These are phyloP conservation scores for Leptinotarsa haldemani DNA, from an alignment of 2,888 invertebrate species.

Conservation along the genomic window DNA sequence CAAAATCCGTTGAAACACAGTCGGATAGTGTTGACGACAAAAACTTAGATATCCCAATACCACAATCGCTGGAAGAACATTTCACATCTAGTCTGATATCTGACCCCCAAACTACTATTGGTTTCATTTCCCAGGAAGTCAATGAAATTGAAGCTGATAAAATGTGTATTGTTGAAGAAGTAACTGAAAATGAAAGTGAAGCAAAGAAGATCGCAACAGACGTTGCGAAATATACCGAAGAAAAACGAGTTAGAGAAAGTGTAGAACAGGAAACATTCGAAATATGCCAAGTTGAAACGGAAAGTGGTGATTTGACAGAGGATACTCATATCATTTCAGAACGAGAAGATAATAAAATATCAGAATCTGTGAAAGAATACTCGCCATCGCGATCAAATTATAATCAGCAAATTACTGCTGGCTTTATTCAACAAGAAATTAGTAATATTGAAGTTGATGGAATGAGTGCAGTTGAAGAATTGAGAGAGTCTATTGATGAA, in stretches of 20 bases:
- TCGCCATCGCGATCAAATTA: too few species aligned
- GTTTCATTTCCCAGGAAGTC: conserved; percentile 42
- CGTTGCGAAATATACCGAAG: neutral
- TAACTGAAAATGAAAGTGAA: neutral
- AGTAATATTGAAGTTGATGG: neutral
- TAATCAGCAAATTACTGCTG: too few species aligned
- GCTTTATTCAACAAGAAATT: neutral
- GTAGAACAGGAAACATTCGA: neutral
- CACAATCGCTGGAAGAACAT: neutral
- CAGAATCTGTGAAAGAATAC: too few species aligned
- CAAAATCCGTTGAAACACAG: neutral
- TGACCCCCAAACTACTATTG: conserved; percentile 25
- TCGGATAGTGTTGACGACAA: neutral
- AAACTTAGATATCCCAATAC: neutral
- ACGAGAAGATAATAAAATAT: too few species aligned
- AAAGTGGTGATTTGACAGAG: too few species aligned
- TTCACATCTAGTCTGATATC: neutral
- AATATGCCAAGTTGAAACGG: neutral
- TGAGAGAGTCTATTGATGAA: neutral
- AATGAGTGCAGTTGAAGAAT: neutral
- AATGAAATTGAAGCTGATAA: conserved; percentile 22
- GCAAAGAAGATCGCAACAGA: neutral
- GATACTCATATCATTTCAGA: too few species aligned
- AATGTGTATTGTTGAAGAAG: neutral
- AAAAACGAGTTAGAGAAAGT: neutral